Evolutionary conservation across 1,140 invertebrate genomes (phyloP).

Genomic region (Nasonia vitripennis): DNA sequence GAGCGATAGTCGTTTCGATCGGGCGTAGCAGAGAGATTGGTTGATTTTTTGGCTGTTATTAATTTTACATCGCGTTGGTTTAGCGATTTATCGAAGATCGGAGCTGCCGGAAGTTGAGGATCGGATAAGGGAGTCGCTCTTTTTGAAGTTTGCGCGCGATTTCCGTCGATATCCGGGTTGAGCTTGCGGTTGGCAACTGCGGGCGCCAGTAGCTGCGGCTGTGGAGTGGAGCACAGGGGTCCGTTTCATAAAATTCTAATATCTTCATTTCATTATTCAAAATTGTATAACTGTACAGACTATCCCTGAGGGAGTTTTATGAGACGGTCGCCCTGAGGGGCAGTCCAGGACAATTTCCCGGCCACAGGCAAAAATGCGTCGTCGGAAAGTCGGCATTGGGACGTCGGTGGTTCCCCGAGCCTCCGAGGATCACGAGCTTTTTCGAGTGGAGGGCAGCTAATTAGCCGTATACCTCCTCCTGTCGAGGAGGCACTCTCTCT

Average conservation of each 20-base stretch:
- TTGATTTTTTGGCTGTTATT: too few species aligned
- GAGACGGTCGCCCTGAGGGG: constrained; percentile 9
- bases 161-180: not conserved
- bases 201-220: not conserved
- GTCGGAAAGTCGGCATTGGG: constrained; percentile 62
- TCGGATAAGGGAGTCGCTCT: too few species aligned
- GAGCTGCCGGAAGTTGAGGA: too few species aligned
- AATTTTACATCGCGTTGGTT: too few species aligned
- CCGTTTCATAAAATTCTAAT: not conserved
- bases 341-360: constrained; percentile 53
- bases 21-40: too few species aligned
- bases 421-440: not conserved
- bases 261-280: not conserved
- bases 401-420: constrained; percentile 33
- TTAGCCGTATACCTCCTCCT: not conserved
- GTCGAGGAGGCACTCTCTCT: not conserved
- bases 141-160: too few species aligned
- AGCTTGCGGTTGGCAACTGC: not conserved
- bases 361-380: constrained; percentile 60
- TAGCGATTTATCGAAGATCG: too few species aligned
- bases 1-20: too few species aligned
- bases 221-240: not conserved
- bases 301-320: not conserved
- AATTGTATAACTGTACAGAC: not conserved
- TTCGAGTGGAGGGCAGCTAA: constrained; percentile 25